Conservation (phyloP, 2,888 invertebrate genomes). For the Thecophora atra region DNA sequence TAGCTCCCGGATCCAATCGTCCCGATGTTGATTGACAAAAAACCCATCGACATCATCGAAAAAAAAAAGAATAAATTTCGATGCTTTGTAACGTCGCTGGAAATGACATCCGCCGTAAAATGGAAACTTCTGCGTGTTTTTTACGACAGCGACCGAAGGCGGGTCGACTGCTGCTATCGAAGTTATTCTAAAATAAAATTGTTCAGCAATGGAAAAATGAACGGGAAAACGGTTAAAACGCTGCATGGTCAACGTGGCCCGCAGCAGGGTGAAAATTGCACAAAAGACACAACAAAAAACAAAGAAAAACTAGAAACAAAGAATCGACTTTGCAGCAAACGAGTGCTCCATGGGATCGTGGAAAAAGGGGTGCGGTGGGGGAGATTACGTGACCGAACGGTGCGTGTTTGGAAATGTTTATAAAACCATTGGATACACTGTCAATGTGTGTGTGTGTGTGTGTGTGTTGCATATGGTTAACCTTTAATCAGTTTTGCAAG, state of each 20-base stretch:
- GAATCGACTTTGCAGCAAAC: too few relatives aligned
- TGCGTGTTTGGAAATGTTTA: conserved; percentile 7
- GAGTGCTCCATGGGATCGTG: neutral
- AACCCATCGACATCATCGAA: neutral
- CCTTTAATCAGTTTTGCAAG: conserved; percentile 63
- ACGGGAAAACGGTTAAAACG: too few relatives aligned
- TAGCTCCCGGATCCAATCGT: too few relatives aligned
- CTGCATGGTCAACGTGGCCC: too few relatives aligned
- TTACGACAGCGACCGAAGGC: too few relatives aligned
- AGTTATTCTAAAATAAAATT: too few relatives aligned
- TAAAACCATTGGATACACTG: neutral
- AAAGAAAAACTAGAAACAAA: neutral
- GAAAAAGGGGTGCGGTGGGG: neutral
- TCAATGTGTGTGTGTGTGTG: conserved; percentile 17
- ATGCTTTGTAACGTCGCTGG: too few relatives aligned
- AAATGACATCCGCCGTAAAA: too few relatives aligned
- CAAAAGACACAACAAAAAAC: neutral
- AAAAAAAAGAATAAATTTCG: neutral
- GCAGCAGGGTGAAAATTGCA: too few relatives aligned
- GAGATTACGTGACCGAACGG: neutral
- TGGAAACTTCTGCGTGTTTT: too few relatives aligned
- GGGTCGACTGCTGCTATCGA: too few relatives aligned
- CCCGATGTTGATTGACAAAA: neutral
- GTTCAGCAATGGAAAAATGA: too few relatives aligned
- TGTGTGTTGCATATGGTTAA: conserved; percentile 46